Evolutionary conservation across 2,113 vertebrate genomes (phyloP), one percentile per base, ranked within the genome.

Genomic region (Cyprinodon tularosa): DNA sequence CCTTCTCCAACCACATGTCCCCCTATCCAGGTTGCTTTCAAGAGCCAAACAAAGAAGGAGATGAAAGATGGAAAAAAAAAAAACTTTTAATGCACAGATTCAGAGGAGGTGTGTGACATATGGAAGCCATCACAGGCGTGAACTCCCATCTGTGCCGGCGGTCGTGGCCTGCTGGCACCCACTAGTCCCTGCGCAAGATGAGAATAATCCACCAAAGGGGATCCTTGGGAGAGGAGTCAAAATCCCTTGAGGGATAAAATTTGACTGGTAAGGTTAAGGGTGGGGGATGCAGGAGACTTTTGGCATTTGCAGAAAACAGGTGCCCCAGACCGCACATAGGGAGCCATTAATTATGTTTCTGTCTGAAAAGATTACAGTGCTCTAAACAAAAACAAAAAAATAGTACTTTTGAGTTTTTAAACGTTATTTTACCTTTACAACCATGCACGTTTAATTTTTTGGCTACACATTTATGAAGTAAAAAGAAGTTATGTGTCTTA

Each of bases 41-140:
- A 82, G 78, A 90, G 76, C 78, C 70, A 91, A 93, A 82, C 80
- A 88, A 81, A 90, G 68, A 71, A 72, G 65, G 84, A 90, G 79
- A 85, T 86, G 90, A 90, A 78, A 85, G 86, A 90, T 76, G 77
- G 88, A 90, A 29, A 29, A 29, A 45, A 91, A 91, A 75, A 84
- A 91, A 92, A 91, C 73, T 85, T 61, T 37, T 36, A 1, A 39
- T 37, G 13, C 69, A 75, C 62, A 15, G 15, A 72, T 80, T 82
- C 74, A 71, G 71, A 72, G 79, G 80, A 85, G 71, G 68, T 9
- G 80, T 72, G 88, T 71, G 87, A 92, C 93, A 94, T 94, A 93
- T 94, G 94, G 93, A 94, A 94, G 86, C 82, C 80, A 93, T 94
- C 90, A 92, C 78, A 78, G 75, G 87, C 84, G 80, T 83, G 76